Evolutionary conservation across 2,888 invertebrate genomes (phyloP).

Genomic region (Rhingia rostrata): DNA sequence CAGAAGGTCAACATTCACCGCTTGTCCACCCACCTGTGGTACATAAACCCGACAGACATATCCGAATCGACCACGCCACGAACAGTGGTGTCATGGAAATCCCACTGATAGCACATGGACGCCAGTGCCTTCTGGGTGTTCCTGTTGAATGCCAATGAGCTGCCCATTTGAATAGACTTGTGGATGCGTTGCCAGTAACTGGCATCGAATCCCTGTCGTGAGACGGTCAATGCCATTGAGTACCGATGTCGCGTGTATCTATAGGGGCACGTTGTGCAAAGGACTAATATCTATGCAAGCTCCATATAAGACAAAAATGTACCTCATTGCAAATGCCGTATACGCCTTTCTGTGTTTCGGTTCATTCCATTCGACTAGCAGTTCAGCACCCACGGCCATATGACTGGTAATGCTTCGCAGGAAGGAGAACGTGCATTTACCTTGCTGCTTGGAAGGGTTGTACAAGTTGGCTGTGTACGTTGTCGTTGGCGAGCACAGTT

Average conservation of each 20-base stretch:
- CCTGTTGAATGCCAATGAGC: constrained; percentile 76
- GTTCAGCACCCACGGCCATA: constrained; percentile 80
- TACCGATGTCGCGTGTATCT: constrained; percentile 79
- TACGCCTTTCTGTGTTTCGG: constrained; percentile 76
- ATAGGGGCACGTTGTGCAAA: background rate
- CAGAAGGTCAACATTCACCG: constrained; percentile 12
- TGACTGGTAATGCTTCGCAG: constrained; percentile 80
- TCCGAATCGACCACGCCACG: constrained; percentile 82
- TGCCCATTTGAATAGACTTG: constrained; percentile 80
- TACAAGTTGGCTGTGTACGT: constrained; percentile 80
- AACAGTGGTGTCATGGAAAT: constrained; percentile 79
- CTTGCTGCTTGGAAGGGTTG: constrained; percentile 78
- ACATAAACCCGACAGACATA: constrained; percentile 81
- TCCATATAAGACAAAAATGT: constrained; percentile 6
- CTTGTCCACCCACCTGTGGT: constrained; percentile 78
- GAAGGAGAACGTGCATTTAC: constrained; percentile 80
- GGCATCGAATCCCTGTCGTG: constrained; percentile 80
- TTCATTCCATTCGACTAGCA: constrained; percentile 80
- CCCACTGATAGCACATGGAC: constrained; percentile 81
- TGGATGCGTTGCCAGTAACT: constrained; percentile 82
- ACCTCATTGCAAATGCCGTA: constrained; percentile 79
- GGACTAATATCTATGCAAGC: constrained; percentile 28
- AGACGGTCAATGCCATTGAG: constrained; percentile 79
- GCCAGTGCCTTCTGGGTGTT: constrained; percentile 79
- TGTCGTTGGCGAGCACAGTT: constrained; percentile 77